These are phyloP conservation scores for Amiota mariae DNA, from an alignment of 2,888 invertebrate species.

Conservation along the genomic window DNA sequence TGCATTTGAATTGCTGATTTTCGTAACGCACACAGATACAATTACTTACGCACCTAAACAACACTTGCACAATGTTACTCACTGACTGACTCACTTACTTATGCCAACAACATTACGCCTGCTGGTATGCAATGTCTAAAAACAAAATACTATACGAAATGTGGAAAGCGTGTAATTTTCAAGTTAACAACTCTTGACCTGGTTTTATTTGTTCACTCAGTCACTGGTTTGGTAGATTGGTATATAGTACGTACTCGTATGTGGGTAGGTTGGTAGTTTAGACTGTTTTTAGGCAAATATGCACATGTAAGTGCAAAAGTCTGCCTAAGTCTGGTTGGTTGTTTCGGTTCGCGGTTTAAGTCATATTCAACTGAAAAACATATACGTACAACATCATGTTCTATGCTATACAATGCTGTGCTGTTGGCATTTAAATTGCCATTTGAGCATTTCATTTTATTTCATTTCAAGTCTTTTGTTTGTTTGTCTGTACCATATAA, in stretches of 20 bases:
- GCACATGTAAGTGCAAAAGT: conserved; percentile 61
- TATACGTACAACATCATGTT: too few species aligned
- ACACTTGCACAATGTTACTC: not conserved
- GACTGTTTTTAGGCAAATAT: conserved; percentile 44
- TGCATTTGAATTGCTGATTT: conserved; percentile 30
- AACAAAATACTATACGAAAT: conserved; percentile 54
- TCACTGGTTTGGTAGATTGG: conserved; percentile 21
- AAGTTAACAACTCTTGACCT: conserved; percentile 64
- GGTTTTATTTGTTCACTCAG: conserved; percentile 41
- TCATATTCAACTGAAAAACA: not conserved
- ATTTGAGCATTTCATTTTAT: conserved; percentile 8
- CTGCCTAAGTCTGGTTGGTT: conserved; percentile 5
- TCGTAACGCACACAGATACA: conserved; percentile 15
- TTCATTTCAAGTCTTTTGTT: not conserved
- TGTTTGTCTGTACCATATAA: not conserved
- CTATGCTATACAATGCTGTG: not conserved
- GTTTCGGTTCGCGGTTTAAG: not conserved
- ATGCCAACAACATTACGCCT: not conserved
- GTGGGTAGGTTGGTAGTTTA: too few species aligned
- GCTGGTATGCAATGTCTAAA: conserved; percentile 33
- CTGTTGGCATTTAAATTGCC: not conserved
- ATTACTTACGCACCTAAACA: conserved; percentile 10
- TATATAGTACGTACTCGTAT: not conserved
- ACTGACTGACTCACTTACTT: not conserved
- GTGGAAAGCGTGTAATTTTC: conserved; percentile 55